Evolutionary conservation across 2,888 invertebrate genomes (phyloP).

Genomic region (Zeuzera pyrina): DNA sequence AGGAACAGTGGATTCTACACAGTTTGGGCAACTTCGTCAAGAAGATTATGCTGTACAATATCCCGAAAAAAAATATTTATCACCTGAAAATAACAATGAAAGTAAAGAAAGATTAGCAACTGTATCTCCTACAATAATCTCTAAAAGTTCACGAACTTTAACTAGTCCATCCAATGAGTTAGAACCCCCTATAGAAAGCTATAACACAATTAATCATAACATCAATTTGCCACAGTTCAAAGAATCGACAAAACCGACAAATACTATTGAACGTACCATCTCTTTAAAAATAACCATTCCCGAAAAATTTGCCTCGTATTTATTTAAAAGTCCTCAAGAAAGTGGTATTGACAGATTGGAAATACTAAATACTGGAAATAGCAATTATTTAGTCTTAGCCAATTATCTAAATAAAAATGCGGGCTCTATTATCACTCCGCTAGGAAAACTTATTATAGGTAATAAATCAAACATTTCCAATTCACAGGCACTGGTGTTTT

Average conservation of each 20-base stretch:
- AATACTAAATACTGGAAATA: constrained; percentile 59
- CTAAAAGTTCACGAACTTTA: constrained; percentile 36
- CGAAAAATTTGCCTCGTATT: constrained; percentile 50
- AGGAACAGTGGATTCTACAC: constrained; percentile 34
- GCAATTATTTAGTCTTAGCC: constrained; percentile 54
- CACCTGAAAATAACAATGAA: constrained; percentile 25
- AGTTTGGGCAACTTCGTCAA: constrained; percentile 30
- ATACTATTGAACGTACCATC: constrained; percentile 60
- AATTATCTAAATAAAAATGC: constrained; percentile 33
- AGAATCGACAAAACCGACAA: constrained; percentile 37
- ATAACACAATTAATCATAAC: constrained; percentile 24
- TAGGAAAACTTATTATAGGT: constrained; percentile 47
- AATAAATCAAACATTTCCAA: constrained; percentile 53
- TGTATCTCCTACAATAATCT: constrained; percentile 23
- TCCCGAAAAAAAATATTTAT: constrained; percentile 29
- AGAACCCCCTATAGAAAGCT: constrained; percentile 41
- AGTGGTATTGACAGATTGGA: constrained; percentile 48
- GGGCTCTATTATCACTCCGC: constrained; percentile 38
- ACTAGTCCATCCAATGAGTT: constrained; percentile 36
- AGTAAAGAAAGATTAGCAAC: constrained; percentile 46
- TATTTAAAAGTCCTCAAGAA: constrained; percentile 45
- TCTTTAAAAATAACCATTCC: constrained; percentile 63
- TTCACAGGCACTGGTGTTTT: constrained; percentile 66
- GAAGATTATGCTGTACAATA: constrained; percentile 27
- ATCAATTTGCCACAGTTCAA: constrained; percentile 46